Conservation (phyloP, 1,140 invertebrate genomes). For the Brachionus plicatilis region DNA sequence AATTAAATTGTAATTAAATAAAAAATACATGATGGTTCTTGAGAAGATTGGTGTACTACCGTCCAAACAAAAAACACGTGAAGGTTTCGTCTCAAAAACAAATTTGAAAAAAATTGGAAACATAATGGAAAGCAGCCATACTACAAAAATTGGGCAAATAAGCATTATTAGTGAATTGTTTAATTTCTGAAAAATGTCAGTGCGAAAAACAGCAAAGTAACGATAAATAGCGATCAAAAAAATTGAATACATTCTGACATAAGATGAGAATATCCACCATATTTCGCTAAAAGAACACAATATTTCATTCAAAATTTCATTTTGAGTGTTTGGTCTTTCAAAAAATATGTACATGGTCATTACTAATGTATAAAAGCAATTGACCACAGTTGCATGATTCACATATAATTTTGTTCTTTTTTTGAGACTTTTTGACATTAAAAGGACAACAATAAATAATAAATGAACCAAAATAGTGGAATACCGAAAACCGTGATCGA, state of each 20-base stretch:
- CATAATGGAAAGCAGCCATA: neutral
- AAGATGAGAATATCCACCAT: conserved; percentile 10
- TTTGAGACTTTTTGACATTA: neutral
- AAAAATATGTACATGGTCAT: conserved; percentile 16
- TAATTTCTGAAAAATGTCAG: neutral
- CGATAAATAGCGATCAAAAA: neutral
- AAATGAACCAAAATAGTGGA: neutral
- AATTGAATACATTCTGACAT: conserved; percentile 3
- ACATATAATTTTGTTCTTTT: conserved; percentile 26
- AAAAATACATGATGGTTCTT: neutral
- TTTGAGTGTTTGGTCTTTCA: neutral
- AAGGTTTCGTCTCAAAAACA: neutral
- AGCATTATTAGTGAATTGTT: neutral
- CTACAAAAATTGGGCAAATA: neutral
- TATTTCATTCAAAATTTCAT: neutral
- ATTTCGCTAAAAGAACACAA: conserved; percentile 27
- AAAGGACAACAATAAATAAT: neutral
- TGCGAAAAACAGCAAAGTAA: neutral
- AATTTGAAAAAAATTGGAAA: conserved; percentile 3
- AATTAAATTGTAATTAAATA: neutral
- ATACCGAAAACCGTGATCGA: neutral
- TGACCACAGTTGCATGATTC: neutral
- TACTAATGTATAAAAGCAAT: neutral
- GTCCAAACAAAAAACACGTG: conserved; percentile 6
- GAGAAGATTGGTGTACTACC: neutral